Conservation (phyloP, 2,797 vertebrate genomes). For the Scleropages formosus region DNA sequence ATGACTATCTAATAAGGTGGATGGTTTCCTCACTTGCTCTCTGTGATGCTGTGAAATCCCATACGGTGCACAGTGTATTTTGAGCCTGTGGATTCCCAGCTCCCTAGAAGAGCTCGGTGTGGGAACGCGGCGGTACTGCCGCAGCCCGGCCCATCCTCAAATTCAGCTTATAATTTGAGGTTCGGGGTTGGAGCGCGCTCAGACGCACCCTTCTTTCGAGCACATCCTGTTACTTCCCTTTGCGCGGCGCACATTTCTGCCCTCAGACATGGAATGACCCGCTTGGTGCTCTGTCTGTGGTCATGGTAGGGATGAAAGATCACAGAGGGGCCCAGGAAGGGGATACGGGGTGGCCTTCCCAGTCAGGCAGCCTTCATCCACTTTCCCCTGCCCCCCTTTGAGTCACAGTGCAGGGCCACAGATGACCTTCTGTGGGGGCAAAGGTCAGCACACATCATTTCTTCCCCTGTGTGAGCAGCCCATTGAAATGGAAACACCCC, state of each 20-base stretch:
- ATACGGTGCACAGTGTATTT: slow-evolving; percentile 15
- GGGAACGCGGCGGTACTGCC: slow-evolving; percentile 66
- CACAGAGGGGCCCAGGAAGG: slow-evolving; percentile 46
- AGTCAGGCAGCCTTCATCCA: slow-evolving; percentile 47
- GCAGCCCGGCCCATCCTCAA: slow-evolving; percentile 57
- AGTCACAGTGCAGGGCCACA: neutral
- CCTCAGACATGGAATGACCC: neutral
- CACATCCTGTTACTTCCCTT: slow-evolving; percentile 43
- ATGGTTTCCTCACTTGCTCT: slow-evolving; percentile 5
- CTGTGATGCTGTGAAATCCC: neutral
- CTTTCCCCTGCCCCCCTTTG: slow-evolving; percentile 31
- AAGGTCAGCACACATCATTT: slow-evolving; percentile 45
- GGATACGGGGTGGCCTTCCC: slow-evolving; percentile 40
- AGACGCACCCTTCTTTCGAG: slow-evolving; percentile 42
- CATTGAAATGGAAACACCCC: slow-evolving; percentile 63
- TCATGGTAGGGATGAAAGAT: slow-evolving; percentile 39
- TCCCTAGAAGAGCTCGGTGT: slow-evolving; percentile 56
- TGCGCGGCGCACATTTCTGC: neutral
- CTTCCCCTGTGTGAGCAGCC: slow-evolving; percentile 45
- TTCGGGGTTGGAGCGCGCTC: slow-evolving; percentile 54
- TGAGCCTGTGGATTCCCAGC: slow-evolving; percentile 37
- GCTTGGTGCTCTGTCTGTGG: slow-evolving; percentile 42
- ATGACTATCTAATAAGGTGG: slow-evolving; percentile 45
- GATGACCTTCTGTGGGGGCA: slow-evolving; percentile 24
- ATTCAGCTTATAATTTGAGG: slow-evolving; percentile 69